Percentiles rank a stretch among this genome's conserved stretches.
These are phyloP conservation scores for Mustelus asterias DNA, from an alignment of 2,113 vertebrate species.

Conservation along the genomic window DNA sequence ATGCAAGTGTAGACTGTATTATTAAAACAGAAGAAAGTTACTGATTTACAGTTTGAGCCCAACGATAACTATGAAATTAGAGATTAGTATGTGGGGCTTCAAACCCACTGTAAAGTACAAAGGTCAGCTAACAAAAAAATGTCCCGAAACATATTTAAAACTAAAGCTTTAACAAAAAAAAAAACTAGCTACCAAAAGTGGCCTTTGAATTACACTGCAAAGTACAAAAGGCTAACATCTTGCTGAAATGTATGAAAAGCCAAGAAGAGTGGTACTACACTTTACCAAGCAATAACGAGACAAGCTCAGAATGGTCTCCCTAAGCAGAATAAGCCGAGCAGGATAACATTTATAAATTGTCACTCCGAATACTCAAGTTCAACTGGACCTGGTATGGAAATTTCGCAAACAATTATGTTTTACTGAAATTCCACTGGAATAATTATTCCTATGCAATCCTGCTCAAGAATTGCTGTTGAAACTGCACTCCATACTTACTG, in stretches of 20 bases:
- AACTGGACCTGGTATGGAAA: background rate
- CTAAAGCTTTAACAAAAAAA: background rate
- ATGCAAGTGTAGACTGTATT: background rate
- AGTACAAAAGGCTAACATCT: background rate
- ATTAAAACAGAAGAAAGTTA: background rate
- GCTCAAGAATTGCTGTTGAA: background rate
- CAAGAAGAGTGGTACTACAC: background rate
- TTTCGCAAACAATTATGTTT: background rate
- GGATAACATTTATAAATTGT: background rate
- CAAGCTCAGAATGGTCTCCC: background rate
- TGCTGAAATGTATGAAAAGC: background rate
- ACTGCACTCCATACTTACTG: conserved; percentile 46
- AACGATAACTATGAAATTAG: background rate
- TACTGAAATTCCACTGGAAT: background rate
- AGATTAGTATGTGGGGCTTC: background rate
- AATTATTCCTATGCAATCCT: background rate
- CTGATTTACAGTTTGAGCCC: background rate
- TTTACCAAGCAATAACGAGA: background rate
- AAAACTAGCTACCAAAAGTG: background rate
- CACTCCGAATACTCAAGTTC: background rate
- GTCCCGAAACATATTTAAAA: background rate
- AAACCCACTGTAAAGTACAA: background rate
- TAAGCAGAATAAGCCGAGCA: background rate
- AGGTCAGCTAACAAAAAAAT: background rate
- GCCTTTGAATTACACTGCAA: background rate